These are phyloP conservation scores for Caenorhabditis zanzibari DNA, from an alignment of 2,888 invertebrate genomes.

Conservation along the genomic window DNA sequence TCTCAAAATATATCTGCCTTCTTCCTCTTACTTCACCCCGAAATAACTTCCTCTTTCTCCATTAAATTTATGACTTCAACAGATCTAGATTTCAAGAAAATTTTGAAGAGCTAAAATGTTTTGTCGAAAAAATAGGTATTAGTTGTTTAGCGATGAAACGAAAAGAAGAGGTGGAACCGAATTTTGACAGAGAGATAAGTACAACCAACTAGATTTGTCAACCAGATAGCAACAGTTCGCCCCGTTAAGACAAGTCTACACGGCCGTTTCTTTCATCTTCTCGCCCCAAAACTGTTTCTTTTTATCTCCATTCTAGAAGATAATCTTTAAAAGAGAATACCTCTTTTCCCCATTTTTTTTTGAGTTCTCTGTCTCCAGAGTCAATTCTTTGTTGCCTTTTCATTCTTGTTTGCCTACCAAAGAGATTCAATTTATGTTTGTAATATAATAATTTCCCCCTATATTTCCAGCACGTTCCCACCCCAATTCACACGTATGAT, in stretches of 20 bases:
- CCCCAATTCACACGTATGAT: constrained; percentile 23
- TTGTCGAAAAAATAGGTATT: neutral
- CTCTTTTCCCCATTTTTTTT: neutral
- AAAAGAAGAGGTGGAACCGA: constrained; percentile 43
- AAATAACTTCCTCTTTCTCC: neutral
- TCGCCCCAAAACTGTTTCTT: constrained; percentile 31
- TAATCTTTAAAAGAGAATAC: constrained; percentile 11
- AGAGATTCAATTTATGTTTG: neutral
- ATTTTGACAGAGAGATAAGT: constrained; percentile 43
- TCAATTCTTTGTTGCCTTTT: neutral
- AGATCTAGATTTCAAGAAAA: too few species aligned
- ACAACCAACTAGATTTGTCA: constrained; percentile 46
- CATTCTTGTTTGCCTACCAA: neutral
- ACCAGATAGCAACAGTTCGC: constrained; percentile 43
- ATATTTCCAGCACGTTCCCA: neutral
- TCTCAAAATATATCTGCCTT: neutral
- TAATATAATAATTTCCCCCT: neutral
- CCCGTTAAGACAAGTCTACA: constrained; percentile 28
- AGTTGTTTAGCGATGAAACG: constrained; percentile 13
- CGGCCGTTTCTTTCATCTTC: neutral
- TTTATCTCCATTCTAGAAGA: neutral
- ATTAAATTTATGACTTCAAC: neutral
- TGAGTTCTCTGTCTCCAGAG: neutral
- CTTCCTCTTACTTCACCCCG: too few species aligned
- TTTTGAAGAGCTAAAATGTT: constrained; percentile 5